These are phyloP conservation scores for Drosophila pruinosa DNA, from an alignment of 1,140 invertebrate genomes.

Conservation along the genomic window DNA sequence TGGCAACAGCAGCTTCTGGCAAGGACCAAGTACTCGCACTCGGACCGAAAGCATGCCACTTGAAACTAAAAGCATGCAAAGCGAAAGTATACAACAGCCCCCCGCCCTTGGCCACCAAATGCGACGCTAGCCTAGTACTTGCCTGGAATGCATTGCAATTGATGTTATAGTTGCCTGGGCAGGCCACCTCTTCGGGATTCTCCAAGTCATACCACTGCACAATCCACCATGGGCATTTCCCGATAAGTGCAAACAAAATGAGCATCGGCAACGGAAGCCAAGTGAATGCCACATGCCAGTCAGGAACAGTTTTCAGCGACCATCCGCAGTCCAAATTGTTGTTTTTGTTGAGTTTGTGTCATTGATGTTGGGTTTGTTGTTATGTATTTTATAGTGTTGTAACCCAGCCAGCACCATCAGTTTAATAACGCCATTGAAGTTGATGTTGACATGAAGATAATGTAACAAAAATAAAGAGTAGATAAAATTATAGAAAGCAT, in stretches of 20 bases:
- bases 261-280: constrained; percentile 70
- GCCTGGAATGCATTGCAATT: constrained; percentile 83
- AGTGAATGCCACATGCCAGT: constrained; percentile 77
- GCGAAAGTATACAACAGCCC: constrained; percentile 62
- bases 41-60: constrained; percentile 45
- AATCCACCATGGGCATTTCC: constrained; percentile 60
- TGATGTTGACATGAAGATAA: constrained; percentile 70
- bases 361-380: constrained; percentile 50
- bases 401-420: constrained; percentile 46
- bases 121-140: constrained; percentile 44
- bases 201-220: constrained; percentile 92
- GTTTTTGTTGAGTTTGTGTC: constrained; percentile 40
- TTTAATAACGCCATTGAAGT: constrained; percentile 72
- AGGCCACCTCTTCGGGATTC: constrained; percentile 87
- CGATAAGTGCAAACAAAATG: constrained; percentile 79
- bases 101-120: neutral
- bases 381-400: constrained; percentile 65
- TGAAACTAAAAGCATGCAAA: constrained; percentile 76
- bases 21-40: constrained; percentile 44
- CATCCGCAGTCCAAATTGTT: constrained; percentile 49
- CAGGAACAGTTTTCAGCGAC: constrained; percentile 61
- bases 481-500: constrained; percentile 38
- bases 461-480: constrained; percentile 41
- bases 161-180: constrained; percentile 88
- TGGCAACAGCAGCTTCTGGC: constrained; percentile 62